Percentiles rank a stretch among this genome's conserved stretches.
phyloP scores from a whole-genome alignment of 2,113 vertebrate species.

The Nothoprocta perdicaria region DNA sequence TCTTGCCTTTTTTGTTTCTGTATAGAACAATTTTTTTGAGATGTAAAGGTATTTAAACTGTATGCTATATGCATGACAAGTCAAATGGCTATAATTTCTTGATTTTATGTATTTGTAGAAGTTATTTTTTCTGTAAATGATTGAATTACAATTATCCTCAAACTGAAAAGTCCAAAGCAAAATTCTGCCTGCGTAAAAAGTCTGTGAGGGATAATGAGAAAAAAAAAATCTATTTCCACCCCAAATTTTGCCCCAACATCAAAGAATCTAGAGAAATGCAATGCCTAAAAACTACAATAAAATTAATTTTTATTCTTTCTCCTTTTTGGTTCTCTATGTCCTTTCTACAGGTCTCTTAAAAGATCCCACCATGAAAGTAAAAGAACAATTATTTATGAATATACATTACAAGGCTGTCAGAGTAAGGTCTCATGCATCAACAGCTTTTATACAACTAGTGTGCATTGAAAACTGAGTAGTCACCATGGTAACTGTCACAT shows the following conservation, averaged over 20 bases:
- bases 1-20: neutral
- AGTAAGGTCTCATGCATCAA: conserved; percentile 18
- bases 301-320: neutral
- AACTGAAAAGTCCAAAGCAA: neutral
- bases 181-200: neutral
- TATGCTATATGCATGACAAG: neutral
- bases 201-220: neutral
- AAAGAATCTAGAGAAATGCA: neutral
- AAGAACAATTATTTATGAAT: neutral
- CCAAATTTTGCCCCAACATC: neutral
- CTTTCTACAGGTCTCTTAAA: neutral
- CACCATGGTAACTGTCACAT: conserved; percentile 21
- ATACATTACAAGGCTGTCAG: neutral
- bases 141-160: neutral
- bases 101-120: neutral
- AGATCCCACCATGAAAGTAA: neutral
- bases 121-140: neutral
- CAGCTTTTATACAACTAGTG: conserved; percentile 3
- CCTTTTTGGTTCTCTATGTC: neutral
- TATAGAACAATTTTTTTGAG: neutral
- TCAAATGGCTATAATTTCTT: neutral
- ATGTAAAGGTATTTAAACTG: neutral
- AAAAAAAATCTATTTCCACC: neutral
- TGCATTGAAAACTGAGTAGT: neutral
- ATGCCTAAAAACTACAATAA: neutral